Conservation (phyloP, 2,113 vertebrate species). For the Centropristis striata region DNA sequence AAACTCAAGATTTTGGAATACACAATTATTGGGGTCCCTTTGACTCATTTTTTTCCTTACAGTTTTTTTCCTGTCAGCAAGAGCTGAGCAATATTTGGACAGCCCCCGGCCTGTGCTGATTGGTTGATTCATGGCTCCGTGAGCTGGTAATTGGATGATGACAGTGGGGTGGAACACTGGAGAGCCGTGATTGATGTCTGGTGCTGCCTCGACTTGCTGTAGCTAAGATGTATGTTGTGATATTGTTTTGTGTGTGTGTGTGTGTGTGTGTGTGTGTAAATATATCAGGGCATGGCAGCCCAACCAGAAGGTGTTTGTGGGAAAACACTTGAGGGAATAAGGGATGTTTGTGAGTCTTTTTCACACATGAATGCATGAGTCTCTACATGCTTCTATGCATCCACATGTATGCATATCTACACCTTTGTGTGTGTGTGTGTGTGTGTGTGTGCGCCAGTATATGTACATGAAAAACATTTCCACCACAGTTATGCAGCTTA, state of each 20-base stretch:
- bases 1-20: neutral
- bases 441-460: conserved; percentile 4
- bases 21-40: neutral
- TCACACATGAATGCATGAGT: neutral
- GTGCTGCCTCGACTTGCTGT: conserved; percentile 39
- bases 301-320: conserved; percentile 13
- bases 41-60: neutral
- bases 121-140: conserved; percentile 74
- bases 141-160: conserved; percentile 72
- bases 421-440: neutral
- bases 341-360: neutral
- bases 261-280: conserved; percentile 19
- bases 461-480: conserved; percentile 2
- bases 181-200: conserved; percentile 63
- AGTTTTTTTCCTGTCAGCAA: conserved; percentile 34
- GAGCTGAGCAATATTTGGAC: conserved; percentile 57
- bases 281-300: neutral
- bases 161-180: conserved; percentile 46
- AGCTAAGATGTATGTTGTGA: conserved; percentile 41
- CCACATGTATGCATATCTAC: neutral
- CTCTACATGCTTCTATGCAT: neutral
- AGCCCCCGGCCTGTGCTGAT: conserved; percentile 61
- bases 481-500: neutral
- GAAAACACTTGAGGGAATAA: conserved; percentile 1
- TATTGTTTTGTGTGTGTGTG: conserved; percentile 16